Conservation (phyloP, 2,113 vertebrate genomes). For the Euleptes europaea region DNA sequence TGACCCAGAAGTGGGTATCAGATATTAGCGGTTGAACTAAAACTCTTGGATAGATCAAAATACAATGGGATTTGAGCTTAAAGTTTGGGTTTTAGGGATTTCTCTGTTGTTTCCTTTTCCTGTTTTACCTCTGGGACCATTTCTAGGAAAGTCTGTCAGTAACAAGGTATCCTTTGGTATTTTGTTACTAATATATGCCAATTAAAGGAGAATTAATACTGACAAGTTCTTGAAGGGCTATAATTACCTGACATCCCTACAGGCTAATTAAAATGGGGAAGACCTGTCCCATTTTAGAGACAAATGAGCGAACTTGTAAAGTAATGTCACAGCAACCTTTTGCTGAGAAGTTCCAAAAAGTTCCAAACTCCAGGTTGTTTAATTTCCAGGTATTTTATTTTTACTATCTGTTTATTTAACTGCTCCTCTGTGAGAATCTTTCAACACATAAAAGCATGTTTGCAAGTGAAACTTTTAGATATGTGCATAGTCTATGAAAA, state of each 20-base stretch:
- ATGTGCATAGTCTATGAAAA: constrained; percentile 36
- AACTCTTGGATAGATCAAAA: background rate
- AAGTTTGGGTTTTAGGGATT: background rate
- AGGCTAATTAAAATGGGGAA: constrained; percentile 30
- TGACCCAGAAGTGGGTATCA: background rate
- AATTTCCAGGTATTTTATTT: constrained; percentile 13
- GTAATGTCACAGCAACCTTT: constrained; percentile 22
- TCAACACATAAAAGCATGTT: constrained; percentile 34
- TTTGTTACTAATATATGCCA: constrained; percentile 23
- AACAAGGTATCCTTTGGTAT: constrained; percentile 26
- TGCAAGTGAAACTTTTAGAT: constrained; percentile 31
- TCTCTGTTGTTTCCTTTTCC: background rate
- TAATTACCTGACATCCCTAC: constrained; percentile 6
- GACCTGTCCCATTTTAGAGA: constrained; percentile 24
- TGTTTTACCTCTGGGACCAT: background rate
- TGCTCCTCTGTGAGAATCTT: constrained; percentile 40
- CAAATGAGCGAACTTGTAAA: constrained; percentile 38
- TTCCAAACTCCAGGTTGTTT: background rate
- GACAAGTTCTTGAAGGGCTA: constrained; percentile 47
- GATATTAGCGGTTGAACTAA: background rate
- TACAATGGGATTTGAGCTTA: background rate
- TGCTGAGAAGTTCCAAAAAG: background rate
- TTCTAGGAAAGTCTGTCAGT: constrained; percentile 5
- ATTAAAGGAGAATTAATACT: constrained; percentile 40
- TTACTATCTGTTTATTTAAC: constrained; percentile 49